Base-by-base conservation (phyloP, 1,140 invertebrate genomes). In the Cydia amplana region DNA sequence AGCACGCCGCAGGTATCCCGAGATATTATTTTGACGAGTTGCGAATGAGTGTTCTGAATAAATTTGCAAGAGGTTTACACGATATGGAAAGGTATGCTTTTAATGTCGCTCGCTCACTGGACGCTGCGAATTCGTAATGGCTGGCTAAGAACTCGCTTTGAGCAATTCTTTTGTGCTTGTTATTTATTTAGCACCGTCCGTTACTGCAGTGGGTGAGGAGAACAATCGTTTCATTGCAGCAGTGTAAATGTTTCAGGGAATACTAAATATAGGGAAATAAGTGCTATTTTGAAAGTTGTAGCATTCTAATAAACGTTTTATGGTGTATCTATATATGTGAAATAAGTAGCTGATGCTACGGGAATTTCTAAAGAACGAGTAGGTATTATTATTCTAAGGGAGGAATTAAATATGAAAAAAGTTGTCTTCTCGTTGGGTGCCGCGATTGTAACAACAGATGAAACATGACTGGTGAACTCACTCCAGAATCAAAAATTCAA, bases 51-150 rank as follows among this genome's bases (percentile, higher is more conserved):
- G 83, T 80, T 76, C 77, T 84, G 84, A 82, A 85, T 85, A 85
- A 80, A 85, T 84, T 85, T 85, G 81, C 84, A 84, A 85, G 78
- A 82, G 81, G 76, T 83, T 83, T 83, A 78, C 78, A 82, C 74
- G 79, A 79, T 79, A 79, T 78, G 78, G 75, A 78, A 78, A 81
- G 78, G 79, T 82, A 79, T 81, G 79, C 77, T 81, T 81, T 83
- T 82, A 83, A 85, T 79, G 81, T 77, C 65, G 60, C 55, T 79
- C 76, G 78, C 32, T 79, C 76, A 77, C 28, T 36, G 65, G 65
- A 70, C 65, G 32, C 65, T 1, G n/a, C 55, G 55, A 60, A 28
- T 36, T 70, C 28, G 28, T 36, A 36, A 70, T 70, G 36, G 65
- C 65, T 23, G 36, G 65, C 64, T 70, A 70, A 36, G 65, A 70